Evolutionary conservation across 2,113 vertebrate species (phyloP).

Genomic region (Chionomys nivalis): DNA sequence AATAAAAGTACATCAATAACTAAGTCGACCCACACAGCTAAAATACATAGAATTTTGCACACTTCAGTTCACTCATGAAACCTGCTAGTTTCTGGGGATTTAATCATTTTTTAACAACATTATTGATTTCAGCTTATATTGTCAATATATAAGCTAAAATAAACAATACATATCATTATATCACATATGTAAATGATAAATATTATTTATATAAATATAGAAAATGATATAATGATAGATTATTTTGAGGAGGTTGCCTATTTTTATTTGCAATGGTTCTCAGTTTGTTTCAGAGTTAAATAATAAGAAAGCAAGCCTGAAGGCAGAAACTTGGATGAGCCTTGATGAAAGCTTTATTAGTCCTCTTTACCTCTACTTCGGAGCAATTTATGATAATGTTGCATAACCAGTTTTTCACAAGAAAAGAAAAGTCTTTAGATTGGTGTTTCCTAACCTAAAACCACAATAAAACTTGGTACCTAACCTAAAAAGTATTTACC

Average conservation of each 20-base stretch:
- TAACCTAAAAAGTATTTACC: neutral
- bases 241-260: neutral
- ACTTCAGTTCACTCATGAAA: conserved; percentile 31
- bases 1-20: neutral
- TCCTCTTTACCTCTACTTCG: neutral
- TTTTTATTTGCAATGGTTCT: neutral
- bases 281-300: neutral
- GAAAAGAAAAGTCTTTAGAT: neutral
- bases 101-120: neutral
- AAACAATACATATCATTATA: neutral
- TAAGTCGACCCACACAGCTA: neutral
- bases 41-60: neutral
- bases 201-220: too few species aligned
- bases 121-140: too few species aligned
- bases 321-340: neutral
- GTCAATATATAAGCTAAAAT: too few species aligned
- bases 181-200: neutral
- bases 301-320: neutral
- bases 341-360: neutral
- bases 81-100: neutral
- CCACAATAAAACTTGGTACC: neutral
- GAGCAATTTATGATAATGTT: neutral
- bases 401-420: neutral
- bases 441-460: neutral
- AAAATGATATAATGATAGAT: neutral